Percentiles rank a stretch among this genome's conserved stretches.
Conservation (phyloP, 2,888 invertebrate species). For the Drosophila mercatorum region DNA sequence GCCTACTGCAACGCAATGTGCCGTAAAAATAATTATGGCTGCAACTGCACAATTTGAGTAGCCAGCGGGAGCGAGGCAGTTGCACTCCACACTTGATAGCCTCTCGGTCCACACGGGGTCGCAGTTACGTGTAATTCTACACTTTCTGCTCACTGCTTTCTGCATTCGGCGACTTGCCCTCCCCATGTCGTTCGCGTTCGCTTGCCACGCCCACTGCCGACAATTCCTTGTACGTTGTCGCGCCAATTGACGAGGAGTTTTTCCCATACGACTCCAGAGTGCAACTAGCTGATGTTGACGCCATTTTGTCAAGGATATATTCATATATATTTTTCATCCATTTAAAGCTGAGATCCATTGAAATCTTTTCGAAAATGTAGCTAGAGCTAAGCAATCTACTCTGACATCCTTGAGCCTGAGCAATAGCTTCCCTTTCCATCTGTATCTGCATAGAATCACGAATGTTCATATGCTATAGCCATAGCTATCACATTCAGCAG, state of each 20-base stretch:
- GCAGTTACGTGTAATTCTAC: conserved; percentile 47
- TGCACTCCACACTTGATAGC: not conserved
- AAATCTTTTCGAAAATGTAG: too few relatives aligned
- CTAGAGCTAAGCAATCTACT: too few relatives aligned
- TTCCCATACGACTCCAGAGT: not conserved
- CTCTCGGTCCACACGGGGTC: not conserved
- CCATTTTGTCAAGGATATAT: too few relatives aligned
- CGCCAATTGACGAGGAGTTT: not conserved
- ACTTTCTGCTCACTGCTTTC: conserved; percentile 25
- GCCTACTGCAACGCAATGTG: conserved; percentile 67
- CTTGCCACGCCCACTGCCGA: conserved; percentile 58
- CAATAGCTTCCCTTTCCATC: too few relatives aligned
- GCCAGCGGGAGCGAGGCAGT: not conserved
- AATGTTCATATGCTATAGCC: too few relatives aligned
- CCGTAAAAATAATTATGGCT: conserved; percentile 81
- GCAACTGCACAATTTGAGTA: conserved; percentile 76
- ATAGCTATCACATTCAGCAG: too few relatives aligned
- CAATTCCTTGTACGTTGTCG: not conserved
- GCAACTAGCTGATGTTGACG: too few relatives aligned
- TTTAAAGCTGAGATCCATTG: too few relatives aligned
- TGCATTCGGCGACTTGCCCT: conserved; percentile 11
- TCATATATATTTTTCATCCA: too few relatives aligned
- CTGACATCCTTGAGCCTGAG: too few relatives aligned
- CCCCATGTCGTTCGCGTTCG: conserved; percentile 34
- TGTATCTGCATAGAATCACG: too few relatives aligned